phyloP scores from a whole-genome alignment of 2,888 invertebrate species.

The Platycheirus albimanus region DNA sequence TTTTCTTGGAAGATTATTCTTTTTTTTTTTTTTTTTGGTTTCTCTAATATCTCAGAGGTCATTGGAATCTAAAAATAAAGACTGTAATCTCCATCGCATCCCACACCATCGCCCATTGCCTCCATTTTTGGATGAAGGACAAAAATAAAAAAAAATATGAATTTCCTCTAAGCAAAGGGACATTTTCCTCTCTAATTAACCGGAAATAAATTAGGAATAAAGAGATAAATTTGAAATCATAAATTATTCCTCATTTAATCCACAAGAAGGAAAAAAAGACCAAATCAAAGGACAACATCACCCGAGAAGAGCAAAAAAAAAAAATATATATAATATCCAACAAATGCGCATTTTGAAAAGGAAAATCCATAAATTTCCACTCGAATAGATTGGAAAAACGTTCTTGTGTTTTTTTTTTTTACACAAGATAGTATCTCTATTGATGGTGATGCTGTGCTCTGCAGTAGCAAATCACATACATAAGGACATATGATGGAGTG shows the following conservation, averaged over 20 bases:
- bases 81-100: too few relatives aligned
- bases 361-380: conserved; percentile 60
- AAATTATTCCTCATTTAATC: conserved; percentile 25
- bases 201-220: conserved; percentile 46
- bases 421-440: background rate
- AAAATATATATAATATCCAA: background rate
- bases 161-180: conserved; percentile 6
- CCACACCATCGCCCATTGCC: too few relatives aligned
- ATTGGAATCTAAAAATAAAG: too few relatives aligned
- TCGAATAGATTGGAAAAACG: conserved; percentile 37
- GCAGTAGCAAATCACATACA: conserved; percentile 20
- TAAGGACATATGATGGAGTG: background rate
- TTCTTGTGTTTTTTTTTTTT: background rate
- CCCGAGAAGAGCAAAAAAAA: background rate
- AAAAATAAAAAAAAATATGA: too few relatives aligned
- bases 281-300: conserved; percentile 8
- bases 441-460: background rate
- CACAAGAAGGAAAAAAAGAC: background rate
- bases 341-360: conserved; percentile 42
- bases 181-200: conserved; percentile 52
- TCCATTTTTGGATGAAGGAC: too few relatives aligned
- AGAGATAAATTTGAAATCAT: conserved; percentile 41
- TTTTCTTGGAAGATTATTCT: too few relatives aligned
- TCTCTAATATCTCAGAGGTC: too few relatives aligned
- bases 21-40: too few relatives aligned